Conservation (phyloP, 2,888 invertebrate genomes). For the Volucella inflata region DNA sequence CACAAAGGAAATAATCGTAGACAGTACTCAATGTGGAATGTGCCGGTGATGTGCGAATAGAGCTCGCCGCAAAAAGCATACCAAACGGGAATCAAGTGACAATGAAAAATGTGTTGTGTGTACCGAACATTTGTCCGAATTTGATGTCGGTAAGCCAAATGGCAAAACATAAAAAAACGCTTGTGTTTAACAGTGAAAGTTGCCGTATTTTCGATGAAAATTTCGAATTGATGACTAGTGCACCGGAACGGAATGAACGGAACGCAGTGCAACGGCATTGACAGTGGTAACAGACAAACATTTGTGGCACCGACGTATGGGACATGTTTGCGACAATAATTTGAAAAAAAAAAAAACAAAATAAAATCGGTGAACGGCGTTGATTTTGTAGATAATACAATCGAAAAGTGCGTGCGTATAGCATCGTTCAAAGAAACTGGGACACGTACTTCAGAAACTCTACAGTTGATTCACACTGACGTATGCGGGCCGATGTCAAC, state of each 20-base stretch:
- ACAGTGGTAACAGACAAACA: conserved; percentile 15
- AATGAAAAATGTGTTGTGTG: conserved; percentile 56
- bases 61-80: conserved; percentile 24
- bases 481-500: conserved; percentile 43
- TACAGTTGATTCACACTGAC: conserved; percentile 55
- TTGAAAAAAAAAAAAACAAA: too few species aligned
- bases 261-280: conserved; percentile 36
- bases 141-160: conserved; percentile 61
- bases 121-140: too few species aligned
- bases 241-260: conserved; percentile 6
- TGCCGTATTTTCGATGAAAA: conserved; percentile 49
- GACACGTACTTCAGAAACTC: conserved; percentile 29
- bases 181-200: conserved; percentile 55
- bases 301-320: conserved; percentile 47
- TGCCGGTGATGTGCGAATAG: conserved; percentile 43
- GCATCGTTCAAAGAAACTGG: conserved; percentile 39
- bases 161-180: conserved; percentile 59
- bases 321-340: conserved; percentile 26
- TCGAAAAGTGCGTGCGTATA: conserved; percentile 36
- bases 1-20: conserved; percentile 3
- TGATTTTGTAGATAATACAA: conserved; percentile 26
- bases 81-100: conserved; percentile 33
- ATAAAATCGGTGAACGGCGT: not conserved
- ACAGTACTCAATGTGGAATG: conserved; percentile 28
- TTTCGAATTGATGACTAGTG: conserved; percentile 25